Base-by-base conservation (phyloP, 2,888 invertebrate species). In the Carterocephalus palaemon region DNA sequence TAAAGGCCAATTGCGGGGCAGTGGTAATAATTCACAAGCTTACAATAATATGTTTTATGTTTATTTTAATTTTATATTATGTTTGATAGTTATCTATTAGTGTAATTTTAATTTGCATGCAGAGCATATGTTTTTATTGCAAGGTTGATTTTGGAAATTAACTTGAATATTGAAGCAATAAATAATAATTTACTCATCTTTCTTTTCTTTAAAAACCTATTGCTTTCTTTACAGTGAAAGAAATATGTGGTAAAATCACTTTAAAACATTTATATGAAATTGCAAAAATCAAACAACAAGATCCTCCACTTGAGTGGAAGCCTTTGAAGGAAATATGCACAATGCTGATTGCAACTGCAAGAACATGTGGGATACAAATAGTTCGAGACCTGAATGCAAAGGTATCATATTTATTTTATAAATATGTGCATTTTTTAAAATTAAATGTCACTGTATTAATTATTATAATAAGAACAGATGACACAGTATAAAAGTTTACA, bases 251-350 rank as follows among this genome's bases (percentile, higher is more conserved):
- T 1, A 96, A 93, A 88, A 90, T 99, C 45, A 95, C 97, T 0
- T 67, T 95, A 0, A 99, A 97, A 74, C 99, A 99, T 79, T 77
- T 99, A 7, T 99, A 98, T 79, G 99, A 99, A 90, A 99, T 99
- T 68, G 99, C 99, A 0, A 89, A 92, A 75, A 94, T 99, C n/a
- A 99, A 99, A 80, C 88, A 91, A n/a, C 86, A 93, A 68, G 98
- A 99, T 79, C 94, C 95, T 2, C 81, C 92, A 0, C 71, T 92
- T 13, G 90, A 91, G 60, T 88, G 91, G 61, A 79, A 84, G 52
- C 69, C 88, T 5, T 60, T 94, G 49, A 65, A 95, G 76, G 90
- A 93, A 67, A 89, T 98, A 63, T 97, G 97, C 69, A 88, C 89
- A 53, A 90, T 92, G 90, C 66, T 98, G 5, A 89, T 97, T 54